Evolutionary conservation across 2,888 invertebrate species (phyloP).

Genomic region (Rhorus exstirpatorius): DNA sequence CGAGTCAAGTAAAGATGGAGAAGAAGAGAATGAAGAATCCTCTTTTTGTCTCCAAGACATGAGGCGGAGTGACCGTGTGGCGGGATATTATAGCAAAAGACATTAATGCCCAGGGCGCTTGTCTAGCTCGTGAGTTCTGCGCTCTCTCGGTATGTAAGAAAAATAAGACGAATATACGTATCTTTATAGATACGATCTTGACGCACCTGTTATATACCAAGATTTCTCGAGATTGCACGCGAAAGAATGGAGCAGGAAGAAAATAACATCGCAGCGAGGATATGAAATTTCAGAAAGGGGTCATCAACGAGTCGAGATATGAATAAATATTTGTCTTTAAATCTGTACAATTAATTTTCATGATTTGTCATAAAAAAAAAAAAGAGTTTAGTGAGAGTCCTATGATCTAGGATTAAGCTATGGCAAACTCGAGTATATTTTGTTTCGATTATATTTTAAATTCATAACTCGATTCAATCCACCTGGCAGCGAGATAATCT

Average conservation of each 20-base stretch:
- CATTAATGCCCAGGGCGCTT: constrained; percentile 12
- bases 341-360: too few relatives aligned
- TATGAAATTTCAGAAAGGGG: too few relatives aligned
- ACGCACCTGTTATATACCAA: constrained; percentile 58
- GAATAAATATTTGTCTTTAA: too few relatives aligned
- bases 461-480: too few relatives aligned
- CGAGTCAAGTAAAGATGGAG: neutral
- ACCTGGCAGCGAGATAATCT: too few relatives aligned
- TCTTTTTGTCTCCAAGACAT: neutral
- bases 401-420: too few relatives aligned
- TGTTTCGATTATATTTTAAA: too few relatives aligned
- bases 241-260: constrained; percentile 17
- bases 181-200: neutral
- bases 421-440: too few relatives aligned
- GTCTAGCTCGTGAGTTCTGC: constrained; percentile 24
- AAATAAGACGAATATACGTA: constrained; percentile 15
- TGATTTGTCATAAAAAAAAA: too few relatives aligned
- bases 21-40: neutral
- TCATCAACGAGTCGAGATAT: too few relatives aligned
- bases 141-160: neutral
- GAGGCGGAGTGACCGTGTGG: constrained; percentile 2
- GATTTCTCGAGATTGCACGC: constrained; percentile 53
- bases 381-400: too few relatives aligned
- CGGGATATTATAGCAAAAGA: constrained; percentile 1
- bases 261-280: neutral